Evolutionary conservation across 2,888 invertebrate species (phyloP), one percentile per base, ranked within the genome.

Genomic region (Anthophora plumipes): DNA sequence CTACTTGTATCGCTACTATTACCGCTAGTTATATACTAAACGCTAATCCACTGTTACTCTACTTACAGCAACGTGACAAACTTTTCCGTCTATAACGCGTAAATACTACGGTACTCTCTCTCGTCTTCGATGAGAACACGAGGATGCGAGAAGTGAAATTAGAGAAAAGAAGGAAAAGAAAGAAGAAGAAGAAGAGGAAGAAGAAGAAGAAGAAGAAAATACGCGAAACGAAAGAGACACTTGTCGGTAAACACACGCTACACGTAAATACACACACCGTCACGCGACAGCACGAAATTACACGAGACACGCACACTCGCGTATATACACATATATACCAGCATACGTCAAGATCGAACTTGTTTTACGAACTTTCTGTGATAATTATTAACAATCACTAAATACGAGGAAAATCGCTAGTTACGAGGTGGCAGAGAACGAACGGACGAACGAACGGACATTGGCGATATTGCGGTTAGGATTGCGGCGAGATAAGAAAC

Each of bases 341-440:
- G 59, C 48, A 73, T 22, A 59, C 74, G 87, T 91, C 91, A 91
- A 91, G 89, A 89, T 90, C 90, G 91, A 31, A 31, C 31, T 92
- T 92, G 90, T 91, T 93, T 93, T 92, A 92, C 88, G 90, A 93
- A 93, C 92, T 92, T 93, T 93, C 93, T 93, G 93, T 93, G 93
- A 93, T 93, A 93, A 93, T 93, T 93, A 93, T 93, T 93, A 93
- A 93, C 93, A 93, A 93, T 93, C 93, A 93, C 91, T 91, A 90
- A 92, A 90, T 89, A 89, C 83, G 82, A 88, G 79, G 73, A 83
- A 64, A 87, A 85, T 84, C 82, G 83, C 60, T 87, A 77, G 80
- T 64, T 77, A 75, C 60, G 57, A 73, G 72, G 46, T 14, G 72
- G 54, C 68, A 60, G 72, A 37, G 43, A 68, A 73, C 22, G 63